Evolutionary conservation across 2,113 vertebrate species (phyloP).

Genomic region (Camelus bactrianus): DNA sequence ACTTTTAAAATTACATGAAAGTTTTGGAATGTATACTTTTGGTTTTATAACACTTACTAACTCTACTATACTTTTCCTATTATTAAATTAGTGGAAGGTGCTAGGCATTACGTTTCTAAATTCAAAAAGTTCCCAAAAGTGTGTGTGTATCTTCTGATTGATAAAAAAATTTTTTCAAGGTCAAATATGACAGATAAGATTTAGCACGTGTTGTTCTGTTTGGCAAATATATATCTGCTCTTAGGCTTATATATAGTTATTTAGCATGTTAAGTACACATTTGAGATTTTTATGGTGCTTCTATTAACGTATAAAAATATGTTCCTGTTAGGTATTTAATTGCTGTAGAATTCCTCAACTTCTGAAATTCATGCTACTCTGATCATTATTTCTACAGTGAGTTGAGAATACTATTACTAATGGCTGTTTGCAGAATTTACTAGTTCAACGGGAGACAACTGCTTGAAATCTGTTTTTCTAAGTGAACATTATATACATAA

Average conservation of each 20-base stretch:
- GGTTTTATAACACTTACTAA: neutral
- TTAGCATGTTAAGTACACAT: neutral
- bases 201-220: neutral
- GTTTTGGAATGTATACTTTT: slow-evolving; percentile 7
- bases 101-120: neutral
- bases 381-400: neutral
- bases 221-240: neutral
- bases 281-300: slow-evolving; percentile 18
- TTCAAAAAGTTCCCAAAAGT: neutral
- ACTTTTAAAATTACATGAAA: slow-evolving; percentile 39
- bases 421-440: neutral
- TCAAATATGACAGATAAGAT: neutral
- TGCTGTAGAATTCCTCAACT: neutral
- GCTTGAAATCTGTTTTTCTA: neutral
- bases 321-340: neutral
- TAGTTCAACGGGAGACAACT: neutral
- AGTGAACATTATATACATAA: neutral
- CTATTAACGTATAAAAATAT: slow-evolving; percentile 4
- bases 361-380: neutral
- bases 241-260: neutral
- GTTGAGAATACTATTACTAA: neutral
- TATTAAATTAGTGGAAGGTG: neutral
- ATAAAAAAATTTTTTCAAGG: slow-evolving; percentile 14
- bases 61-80: neutral
- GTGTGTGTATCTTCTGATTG: neutral